These are phyloP conservation scores for Lithophane socia DNA, from an alignment of 2,888 invertebrate genomes.

Conservation along the genomic window DNA sequence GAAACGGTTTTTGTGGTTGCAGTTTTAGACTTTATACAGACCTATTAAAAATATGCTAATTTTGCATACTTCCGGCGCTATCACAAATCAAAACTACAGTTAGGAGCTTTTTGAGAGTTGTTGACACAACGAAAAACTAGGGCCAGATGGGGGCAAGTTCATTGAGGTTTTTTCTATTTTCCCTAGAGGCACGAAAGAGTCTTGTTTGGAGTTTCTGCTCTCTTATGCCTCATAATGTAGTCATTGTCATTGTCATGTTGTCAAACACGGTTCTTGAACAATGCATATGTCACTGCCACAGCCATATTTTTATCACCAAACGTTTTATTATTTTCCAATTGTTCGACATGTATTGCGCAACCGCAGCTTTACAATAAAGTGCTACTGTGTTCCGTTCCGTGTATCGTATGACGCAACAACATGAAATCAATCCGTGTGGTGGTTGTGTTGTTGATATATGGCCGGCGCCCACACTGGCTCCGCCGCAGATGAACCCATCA, in stretches of 20 bases:
- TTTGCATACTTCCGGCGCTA: neutral
- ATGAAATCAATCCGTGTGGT: conserved; percentile 67
- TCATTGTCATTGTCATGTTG: neutral
- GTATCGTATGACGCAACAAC: conserved; percentile 70
- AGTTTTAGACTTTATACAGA: conserved; percentile 10
- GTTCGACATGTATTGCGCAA: conserved; percentile 33
- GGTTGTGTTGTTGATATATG: conserved; percentile 73
- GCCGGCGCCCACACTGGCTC: conserved; percentile 78
- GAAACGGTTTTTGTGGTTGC: conserved; percentile 17
- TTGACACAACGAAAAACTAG: neutral
- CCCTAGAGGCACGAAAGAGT: neutral
- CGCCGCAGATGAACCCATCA: conserved; percentile 64
- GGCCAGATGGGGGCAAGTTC: neutral
- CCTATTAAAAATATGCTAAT: conserved; percentile 17
- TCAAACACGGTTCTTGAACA: conserved; percentile 5
- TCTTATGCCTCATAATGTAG: neutral
- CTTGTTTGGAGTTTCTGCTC: neutral
- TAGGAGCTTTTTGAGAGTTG: neutral
- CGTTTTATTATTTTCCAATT: conserved; percentile 42
- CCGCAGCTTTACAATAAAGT: conserved; percentile 49
- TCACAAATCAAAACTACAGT: neutral
- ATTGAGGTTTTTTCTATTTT: neutral
- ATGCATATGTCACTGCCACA: conserved; percentile 2
- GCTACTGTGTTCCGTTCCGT: conserved; percentile 71
- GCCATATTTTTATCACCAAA: conserved; percentile 29